phyloP scores from a whole-genome alignment of 2,888 invertebrate species.

The Coenonympha arcania region DNA sequence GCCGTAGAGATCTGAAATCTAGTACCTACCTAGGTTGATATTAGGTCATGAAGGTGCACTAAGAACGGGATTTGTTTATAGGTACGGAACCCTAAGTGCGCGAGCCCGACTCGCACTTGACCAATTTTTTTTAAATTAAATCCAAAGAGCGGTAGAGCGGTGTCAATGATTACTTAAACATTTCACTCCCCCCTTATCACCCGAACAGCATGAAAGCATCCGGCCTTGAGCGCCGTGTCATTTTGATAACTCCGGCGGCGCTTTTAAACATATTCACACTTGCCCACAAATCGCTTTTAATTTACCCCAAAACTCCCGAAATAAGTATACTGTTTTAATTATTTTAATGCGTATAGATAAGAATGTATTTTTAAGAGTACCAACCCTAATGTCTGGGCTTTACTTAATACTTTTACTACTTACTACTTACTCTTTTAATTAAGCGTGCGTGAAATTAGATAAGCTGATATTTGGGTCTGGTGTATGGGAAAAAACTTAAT shows the following conservation, averaged over 20 bases:
- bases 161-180: background rate
- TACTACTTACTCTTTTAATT: no score
- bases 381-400: background rate
- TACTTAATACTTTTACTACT: background rate
- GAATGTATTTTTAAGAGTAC: background rate
- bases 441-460: no score
- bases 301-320: background rate
- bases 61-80: no score
- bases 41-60: no score
- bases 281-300: background rate
- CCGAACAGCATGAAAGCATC: conserved; percentile 4
- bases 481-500: no score
- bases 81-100: no score
- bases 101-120: no score
- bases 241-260: conserved; percentile 16
- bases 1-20: no score
- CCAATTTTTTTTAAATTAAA: no score
- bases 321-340: background rate
- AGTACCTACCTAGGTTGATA: no score
- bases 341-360: background rate
- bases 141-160: background rate
- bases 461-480: no score
- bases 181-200: conserved; percentile 1
- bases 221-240: conserved; percentile 18
- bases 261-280: conserved; percentile 22